These are phyloP conservation scores for Menidia beryllina DNA, from an alignment of 2,113 vertebrate genomes.

Conservation along the genomic window DNA sequence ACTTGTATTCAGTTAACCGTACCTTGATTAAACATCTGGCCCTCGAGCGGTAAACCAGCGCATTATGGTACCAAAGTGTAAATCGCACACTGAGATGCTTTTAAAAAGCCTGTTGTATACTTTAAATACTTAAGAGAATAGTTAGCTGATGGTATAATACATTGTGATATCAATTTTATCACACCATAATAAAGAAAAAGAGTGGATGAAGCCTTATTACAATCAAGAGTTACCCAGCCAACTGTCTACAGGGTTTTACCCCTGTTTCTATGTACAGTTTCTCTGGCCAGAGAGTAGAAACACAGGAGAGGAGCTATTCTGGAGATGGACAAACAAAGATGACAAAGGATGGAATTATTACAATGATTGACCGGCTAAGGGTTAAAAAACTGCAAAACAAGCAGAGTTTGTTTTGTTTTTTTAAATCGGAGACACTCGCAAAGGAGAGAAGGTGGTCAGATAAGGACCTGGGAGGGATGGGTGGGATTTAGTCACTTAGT, in stretches of 20 bases:
- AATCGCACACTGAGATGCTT: not conserved
- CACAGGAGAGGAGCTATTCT: conserved; percentile 42
- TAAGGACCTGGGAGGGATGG: not conserved
- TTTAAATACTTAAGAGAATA: not conserved
- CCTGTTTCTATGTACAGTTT: conserved; percentile 26
- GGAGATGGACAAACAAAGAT: conserved; percentile 3
- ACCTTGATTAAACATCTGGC: not conserved
- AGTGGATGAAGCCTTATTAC: not conserved
- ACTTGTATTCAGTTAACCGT: not conserved
- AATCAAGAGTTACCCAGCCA: conserved; percentile 1
- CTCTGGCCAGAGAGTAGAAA: conserved; percentile 44
- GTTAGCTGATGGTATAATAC: too few species aligned
- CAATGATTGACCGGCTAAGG: conserved; percentile 4
- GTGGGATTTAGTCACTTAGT: conserved; percentile 38
- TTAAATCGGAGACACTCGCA: conserved; percentile 23
- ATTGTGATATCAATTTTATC: not conserved
- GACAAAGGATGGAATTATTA: not conserved
- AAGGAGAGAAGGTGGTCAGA: conserved; percentile 5
- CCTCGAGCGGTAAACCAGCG: not conserved
- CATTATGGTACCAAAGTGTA: not conserved
- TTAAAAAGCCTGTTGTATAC: not conserved
- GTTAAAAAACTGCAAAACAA: conserved; percentile 9
- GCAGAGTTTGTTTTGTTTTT: conserved; percentile 29
- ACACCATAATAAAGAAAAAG: not conserved
- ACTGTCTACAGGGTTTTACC: conserved; percentile 9